Evolutionary conservation across 1,140 invertebrate genomes (phyloP).

Genomic region (Homalodisca vitripennis): DNA sequence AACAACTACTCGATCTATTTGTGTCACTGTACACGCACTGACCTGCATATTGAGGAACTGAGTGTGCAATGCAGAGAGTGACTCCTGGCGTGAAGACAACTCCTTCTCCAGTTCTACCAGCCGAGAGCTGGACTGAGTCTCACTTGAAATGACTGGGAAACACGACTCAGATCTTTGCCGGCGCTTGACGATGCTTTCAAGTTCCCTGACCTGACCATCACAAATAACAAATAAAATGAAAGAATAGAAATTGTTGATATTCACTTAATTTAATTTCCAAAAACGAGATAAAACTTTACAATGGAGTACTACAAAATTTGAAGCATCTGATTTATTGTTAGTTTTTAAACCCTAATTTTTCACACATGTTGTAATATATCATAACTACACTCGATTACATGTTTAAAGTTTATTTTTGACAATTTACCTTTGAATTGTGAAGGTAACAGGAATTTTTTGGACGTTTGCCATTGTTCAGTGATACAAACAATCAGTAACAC

Average conservation of each 20-base stretch:
- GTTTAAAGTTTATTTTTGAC: no score
- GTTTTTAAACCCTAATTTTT: no score
- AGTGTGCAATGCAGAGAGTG: slow-evolving; percentile 27
- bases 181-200: slow-evolving; percentile 36
- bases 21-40: neutral
- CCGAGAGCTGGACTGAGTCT: neutral
- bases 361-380: no score
- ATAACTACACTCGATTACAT: no score
- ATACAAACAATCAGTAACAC: no score
- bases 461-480: no score
- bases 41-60: slow-evolving; percentile 35
- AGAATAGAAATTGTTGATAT: neutral
- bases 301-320: no score
- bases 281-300: no score
- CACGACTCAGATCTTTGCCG: slow-evolving; percentile 29
- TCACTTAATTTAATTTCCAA: no score
- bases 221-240: neutral
- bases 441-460: no score
- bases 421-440: no score
- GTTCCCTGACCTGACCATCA: slow-evolving; percentile 35
- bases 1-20: neutral
- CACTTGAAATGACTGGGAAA: neutral
- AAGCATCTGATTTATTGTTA: no score
- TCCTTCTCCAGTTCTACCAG: slow-evolving; percentile 24
- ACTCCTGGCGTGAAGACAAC: slow-evolving; percentile 13